phyloP scores from a whole-genome alignment of 2,888 invertebrate species.

The Microplitis manilae region DNA sequence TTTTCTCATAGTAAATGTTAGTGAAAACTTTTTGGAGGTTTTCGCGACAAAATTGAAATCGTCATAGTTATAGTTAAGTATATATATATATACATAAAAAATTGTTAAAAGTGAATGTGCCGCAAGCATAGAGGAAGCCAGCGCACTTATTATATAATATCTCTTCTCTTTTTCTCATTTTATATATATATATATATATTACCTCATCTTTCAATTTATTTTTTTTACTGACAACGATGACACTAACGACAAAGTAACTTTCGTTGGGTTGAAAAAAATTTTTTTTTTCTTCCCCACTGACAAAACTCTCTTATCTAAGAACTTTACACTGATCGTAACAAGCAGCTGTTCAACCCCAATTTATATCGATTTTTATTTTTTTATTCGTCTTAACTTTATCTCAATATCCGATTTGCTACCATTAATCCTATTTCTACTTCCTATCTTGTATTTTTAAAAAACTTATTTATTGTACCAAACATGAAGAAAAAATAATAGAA shows the following conservation, averaged over 20 bases:
- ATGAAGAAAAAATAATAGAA: no score
- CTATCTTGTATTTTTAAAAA: not conserved
- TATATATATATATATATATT: not conserved
- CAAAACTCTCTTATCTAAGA: not conserved
- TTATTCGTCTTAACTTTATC: not conserved
- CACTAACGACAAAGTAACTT: constrained; percentile 15
- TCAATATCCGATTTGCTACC: not conserved
- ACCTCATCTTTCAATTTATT: not conserved
- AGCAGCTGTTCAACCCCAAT: constrained; percentile 5
- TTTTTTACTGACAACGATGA: constrained; percentile 1
- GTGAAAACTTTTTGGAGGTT: constrained; percentile 3
- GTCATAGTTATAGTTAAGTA: not conserved
- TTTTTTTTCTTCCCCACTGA: not conserved
- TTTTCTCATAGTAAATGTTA: not conserved
- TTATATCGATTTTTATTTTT: not conserved
- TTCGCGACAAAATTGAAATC: constrained; percentile 10
- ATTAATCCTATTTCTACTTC: not conserved
- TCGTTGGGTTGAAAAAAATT: not conserved
- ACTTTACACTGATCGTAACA: constrained; percentile 4
- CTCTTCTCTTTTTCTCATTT: not conserved
- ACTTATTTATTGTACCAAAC: not conserved
- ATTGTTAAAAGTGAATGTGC: not conserved
- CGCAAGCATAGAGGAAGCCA: not conserved
- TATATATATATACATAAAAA: no score
- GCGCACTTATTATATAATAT: not conserved